Conservation (phyloP, 37 sponge, comb jelly and placozoan species). For the Axinella damicornis region DNA sequence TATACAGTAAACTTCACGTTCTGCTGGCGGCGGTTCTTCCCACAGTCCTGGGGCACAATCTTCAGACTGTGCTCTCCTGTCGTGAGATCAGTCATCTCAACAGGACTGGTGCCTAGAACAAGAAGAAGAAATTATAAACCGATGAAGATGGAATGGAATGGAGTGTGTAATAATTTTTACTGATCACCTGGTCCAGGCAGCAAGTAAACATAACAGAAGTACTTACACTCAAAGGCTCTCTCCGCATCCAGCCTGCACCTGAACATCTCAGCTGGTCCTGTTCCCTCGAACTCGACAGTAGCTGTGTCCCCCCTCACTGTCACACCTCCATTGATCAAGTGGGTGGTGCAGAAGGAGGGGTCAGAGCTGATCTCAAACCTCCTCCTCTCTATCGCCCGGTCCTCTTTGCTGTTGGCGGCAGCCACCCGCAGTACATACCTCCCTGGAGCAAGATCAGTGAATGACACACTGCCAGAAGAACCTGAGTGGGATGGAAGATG, state of each 20-base stretch:
- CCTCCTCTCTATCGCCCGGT: neutral
- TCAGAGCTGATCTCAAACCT: conserved; percentile 8
- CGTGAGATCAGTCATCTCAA: no score
- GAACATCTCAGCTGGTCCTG: neutral
- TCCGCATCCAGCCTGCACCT: neutral
- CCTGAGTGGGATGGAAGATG: neutral
- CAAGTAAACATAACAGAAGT: neutral
- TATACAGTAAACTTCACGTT: no score
- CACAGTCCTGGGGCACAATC: no score
- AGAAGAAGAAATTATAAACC: no score
- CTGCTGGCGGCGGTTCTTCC: no score
- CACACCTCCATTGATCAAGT: conserved; percentile 19
- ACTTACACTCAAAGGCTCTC: neutral
- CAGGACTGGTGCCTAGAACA: no score
- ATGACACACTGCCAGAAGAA: neutral
- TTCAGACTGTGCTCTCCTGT: no score
- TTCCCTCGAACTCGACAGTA: conserved; percentile 12
- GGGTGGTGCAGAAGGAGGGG: neutral
- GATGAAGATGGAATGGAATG: no score
- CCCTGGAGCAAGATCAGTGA: conserved; percentile 4
- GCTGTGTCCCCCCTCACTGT: neutral
- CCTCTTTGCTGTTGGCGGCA: neutral
- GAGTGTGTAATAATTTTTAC: no score
- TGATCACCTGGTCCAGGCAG: neutral
- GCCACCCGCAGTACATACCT: neutral